These are phyloP conservation scores for Psephotus haematonotus DNA, from an alignment of 2,113 vertebrate species.

Conservation along the genomic window DNA sequence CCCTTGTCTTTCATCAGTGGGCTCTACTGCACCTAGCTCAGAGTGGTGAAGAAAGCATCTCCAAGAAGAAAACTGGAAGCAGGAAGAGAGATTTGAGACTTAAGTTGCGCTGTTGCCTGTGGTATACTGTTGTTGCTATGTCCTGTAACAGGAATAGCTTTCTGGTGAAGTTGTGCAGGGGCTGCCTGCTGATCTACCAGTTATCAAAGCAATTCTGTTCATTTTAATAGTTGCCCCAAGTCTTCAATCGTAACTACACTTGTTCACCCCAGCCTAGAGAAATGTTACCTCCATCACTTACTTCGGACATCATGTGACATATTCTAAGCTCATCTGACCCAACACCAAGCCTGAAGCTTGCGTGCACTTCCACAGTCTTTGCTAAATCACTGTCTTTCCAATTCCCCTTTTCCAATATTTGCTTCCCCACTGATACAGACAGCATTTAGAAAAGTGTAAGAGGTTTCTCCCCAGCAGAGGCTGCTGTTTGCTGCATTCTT, in stretches of 20 bases:
- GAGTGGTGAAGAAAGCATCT: background rate
- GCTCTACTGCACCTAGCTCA: background rate
- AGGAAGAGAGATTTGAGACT: background rate
- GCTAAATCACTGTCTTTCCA: background rate
- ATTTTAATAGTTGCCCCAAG: background rate
- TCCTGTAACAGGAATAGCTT: background rate
- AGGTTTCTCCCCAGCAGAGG: constrained; percentile 36
- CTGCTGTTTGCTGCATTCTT: constrained; percentile 24
- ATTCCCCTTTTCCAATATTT: background rate
- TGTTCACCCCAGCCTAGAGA: background rate
- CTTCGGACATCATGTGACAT: background rate
- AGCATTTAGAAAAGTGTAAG: background rate
- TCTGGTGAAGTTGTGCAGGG: background rate
- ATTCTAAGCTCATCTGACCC: background rate
- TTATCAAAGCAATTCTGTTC: background rate
- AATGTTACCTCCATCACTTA: background rate
- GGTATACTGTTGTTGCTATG: no score
- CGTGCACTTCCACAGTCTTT: background rate
- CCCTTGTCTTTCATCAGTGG: background rate
- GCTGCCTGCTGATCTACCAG: background rate
- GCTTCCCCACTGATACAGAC: fast-evolving
- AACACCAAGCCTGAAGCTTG: background rate
- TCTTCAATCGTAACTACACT: background rate
- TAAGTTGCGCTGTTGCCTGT: fast-evolving
- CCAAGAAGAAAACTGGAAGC: background rate